Evolutionary conservation across 2,113 vertebrate genomes (phyloP).

Genomic region (Nothoprocta perdicaria): DNA sequence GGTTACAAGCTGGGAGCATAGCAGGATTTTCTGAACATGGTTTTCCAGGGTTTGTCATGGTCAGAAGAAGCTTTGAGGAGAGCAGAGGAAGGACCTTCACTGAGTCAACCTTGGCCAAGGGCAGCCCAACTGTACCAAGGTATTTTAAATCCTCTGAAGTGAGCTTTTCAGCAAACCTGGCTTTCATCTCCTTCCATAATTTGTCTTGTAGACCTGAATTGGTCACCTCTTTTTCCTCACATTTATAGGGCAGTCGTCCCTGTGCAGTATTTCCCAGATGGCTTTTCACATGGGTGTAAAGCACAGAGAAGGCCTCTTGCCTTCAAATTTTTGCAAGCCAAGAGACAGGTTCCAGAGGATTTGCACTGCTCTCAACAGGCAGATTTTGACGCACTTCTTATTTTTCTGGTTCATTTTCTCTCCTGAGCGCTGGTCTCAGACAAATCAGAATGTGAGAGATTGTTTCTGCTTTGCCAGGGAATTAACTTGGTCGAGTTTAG

Average conservation of each 20-base stretch:
- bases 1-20: not conserved
- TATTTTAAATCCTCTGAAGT: not conserved
- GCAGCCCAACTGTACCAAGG: not conserved
- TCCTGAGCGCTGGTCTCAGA: not conserved
- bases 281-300: not conserved
- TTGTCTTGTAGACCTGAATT: not conserved
- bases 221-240: not conserved
- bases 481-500: not conserved
- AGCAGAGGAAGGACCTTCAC: not conserved
- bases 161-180: not conserved
- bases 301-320: not conserved
- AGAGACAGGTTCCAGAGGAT: not conserved
- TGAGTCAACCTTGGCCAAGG: too few relatives aligned
- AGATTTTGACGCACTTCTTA: not conserved
- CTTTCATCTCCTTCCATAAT: not conserved
- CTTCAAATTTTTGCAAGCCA: not conserved
- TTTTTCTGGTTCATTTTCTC: fast-evolving
- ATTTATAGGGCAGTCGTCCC: not conserved
- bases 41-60: not conserved
- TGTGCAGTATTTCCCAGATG: not conserved
- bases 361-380: not conserved
- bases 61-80: not conserved
- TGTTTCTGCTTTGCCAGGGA: not conserved
- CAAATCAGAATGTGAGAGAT: not conserved
- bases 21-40: fast-evolving